These are phyloP conservation scores for Cloeon dipterum DNA, from an alignment of 2,888 invertebrate species.

Conservation along the genomic window DNA sequence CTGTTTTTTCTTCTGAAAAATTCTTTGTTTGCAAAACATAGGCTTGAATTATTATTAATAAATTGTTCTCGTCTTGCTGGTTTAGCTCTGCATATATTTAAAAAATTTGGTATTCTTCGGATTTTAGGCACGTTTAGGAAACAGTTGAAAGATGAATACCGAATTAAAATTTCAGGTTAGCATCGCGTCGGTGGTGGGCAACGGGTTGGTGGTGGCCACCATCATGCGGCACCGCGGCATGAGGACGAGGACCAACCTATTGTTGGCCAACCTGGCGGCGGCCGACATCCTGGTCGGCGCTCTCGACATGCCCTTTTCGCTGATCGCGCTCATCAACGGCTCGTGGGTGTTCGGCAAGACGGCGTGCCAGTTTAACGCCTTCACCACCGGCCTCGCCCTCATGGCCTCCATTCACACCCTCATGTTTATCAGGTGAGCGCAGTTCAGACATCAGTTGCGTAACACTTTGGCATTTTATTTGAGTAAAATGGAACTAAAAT, in stretches of 20 bases:
- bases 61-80: too few relatives aligned
- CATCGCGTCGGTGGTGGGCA: constrained; percentile 12
- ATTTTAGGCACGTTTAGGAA: too few relatives aligned
- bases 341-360: constrained; percentile 16
- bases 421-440: constrained; percentile 19
- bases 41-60: too few relatives aligned
- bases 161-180: constrained; percentile 2
- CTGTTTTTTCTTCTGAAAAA: too few relatives aligned
- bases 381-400: constrained; percentile 18
- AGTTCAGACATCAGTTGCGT: too few relatives aligned
- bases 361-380: constrained; percentile 19
- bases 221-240: constrained; percentile 18
- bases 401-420: constrained; percentile 21
- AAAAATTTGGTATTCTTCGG: too few relatives aligned
- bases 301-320: constrained; percentile 18
- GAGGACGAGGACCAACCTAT: constrained; percentile 21
- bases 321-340: constrained; percentile 17
- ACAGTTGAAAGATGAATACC: too few relatives aligned
- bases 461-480: too few relatives aligned
- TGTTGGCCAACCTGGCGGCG: constrained; percentile 19
- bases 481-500: too few relatives aligned
- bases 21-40: too few relatives aligned
- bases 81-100: too few relatives aligned
- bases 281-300: constrained; percentile 19
- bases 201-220: constrained; percentile 19